A percentile compares a stretch with the other conserved stretches of the same genome.
phyloP scores from a whole-genome alignment of 2,888 invertebrate species.

The Netelia inedita region DNA sequence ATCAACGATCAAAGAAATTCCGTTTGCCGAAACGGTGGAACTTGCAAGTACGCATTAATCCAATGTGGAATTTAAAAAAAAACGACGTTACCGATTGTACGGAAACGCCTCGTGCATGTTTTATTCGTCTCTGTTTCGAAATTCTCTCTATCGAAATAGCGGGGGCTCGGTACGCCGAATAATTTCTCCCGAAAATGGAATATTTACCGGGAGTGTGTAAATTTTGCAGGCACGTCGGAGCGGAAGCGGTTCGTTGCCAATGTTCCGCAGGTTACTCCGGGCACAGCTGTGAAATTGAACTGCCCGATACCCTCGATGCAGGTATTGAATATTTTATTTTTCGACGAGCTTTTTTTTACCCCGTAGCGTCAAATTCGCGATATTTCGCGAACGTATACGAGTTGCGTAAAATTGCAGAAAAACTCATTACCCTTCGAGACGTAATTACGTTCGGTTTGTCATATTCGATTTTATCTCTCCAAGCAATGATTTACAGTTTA shows the following conservation, averaged over 20 bases:
- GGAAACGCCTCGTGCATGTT: not conserved
- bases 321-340: slow-evolving; percentile 53
- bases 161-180: not conserved
- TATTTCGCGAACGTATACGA: not conserved
- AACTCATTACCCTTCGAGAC: not conserved
- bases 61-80: not conserved
- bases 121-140: not conserved
- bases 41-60: slow-evolving; percentile 90
- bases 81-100: too few species aligned
- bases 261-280: slow-evolving; percentile 90
- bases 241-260: slow-evolving; percentile 91
- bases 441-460: not conserved
- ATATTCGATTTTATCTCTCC: not conserved
- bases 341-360: slow-evolving; percentile 12
- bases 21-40: slow-evolving; percentile 93
- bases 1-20: slow-evolving; percentile 87
- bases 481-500: not conserved
- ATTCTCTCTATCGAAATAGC: not conserved
- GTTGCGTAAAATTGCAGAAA: not conserved
- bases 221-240: slow-evolving; percentile 90
- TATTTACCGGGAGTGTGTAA: slow-evolving; percentile 28
- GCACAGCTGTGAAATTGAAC: slow-evolving; percentile 89
- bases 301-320: slow-evolving; percentile 79
- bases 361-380: slow-evolving; percentile 11
- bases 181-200: slow-evolving; percentile 31